phyloP scores from a whole-genome alignment of 1,140 invertebrate genomes.

The Dryas iulia region DNA sequence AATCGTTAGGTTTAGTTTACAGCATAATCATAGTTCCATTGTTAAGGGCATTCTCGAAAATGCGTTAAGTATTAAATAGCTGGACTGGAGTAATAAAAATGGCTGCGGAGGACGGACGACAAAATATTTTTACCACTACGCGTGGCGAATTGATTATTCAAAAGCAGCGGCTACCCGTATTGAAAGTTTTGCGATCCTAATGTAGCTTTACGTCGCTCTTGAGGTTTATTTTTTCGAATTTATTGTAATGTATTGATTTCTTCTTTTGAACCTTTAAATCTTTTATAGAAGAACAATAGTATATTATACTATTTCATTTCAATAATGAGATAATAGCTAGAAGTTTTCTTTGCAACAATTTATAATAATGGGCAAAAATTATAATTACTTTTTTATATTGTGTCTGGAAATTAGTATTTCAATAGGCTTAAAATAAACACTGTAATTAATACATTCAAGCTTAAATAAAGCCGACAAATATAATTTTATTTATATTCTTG shows the following conservation, averaged over 20 bases:
- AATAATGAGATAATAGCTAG: too few species aligned
- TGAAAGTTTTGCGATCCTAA: conserved; percentile 42
- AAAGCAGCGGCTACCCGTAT: conserved; percentile 40
- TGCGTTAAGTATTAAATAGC: conserved; percentile 57
- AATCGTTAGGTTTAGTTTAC: conserved; percentile 68
- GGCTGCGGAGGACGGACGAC: conserved; percentile 47
- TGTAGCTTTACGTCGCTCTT: conserved; percentile 23
- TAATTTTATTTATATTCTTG: too few species aligned
- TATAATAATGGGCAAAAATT: too few species aligned
- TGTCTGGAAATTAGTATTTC: too few species aligned
- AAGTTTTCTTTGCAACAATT: too few species aligned
- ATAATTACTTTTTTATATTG: too few species aligned
- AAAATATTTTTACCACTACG: conserved; percentile 73
- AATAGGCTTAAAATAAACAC: too few species aligned
- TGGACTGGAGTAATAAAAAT: conserved; percentile 42
- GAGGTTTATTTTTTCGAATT: conserved; percentile 23
- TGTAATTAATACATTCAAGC: too few species aligned
- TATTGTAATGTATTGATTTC: conserved; percentile 24
- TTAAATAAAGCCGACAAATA: too few species aligned
- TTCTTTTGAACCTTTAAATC: not conserved
- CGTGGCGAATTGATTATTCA: conserved; percentile 61
- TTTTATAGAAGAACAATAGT: not conserved
- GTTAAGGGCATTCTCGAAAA: conserved; percentile 59
- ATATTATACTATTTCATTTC: too few species aligned
- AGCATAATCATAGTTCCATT: conserved; percentile 74